These are phyloP conservation scores for Bicyclus anynana DNA, from an alignment of 1,140 invertebrate species.

Conservation along the genomic window DNA sequence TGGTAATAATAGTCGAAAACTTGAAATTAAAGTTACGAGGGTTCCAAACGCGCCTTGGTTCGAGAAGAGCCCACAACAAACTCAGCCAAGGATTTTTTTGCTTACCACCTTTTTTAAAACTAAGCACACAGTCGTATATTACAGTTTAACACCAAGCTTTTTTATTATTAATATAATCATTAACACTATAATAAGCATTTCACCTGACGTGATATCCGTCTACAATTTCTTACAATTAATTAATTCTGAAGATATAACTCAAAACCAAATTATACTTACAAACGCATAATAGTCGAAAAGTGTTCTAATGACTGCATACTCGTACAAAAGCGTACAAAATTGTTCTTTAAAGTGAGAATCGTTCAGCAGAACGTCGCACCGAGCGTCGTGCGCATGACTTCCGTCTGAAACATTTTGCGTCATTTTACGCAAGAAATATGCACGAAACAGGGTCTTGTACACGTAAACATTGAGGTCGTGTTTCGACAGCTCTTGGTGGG, in stretches of 20 bases:
- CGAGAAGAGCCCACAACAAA: too few relatives aligned
- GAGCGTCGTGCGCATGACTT: background rate
- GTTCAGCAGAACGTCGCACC: background rate
- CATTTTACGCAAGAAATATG: background rate
- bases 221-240: too few relatives aligned
- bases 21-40: background rate
- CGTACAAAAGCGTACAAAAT: slow-evolving; percentile 30
- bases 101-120: too few relatives aligned
- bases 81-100: too few relatives aligned
- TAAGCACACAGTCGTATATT: too few relatives aligned
- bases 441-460: background rate
- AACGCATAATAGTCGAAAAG: slow-evolving; percentile 44
- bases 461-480: background rate
- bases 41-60: too few relatives aligned
- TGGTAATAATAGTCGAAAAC: too few relatives aligned
- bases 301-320: slow-evolving; percentile 33
- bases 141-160: too few relatives aligned
- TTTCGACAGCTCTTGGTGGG: background rate
- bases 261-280: slow-evolving; percentile 42
- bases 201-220: too few relatives aligned
- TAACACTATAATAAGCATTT: too few relatives aligned
- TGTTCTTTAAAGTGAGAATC: background rate
- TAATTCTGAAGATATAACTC: too few relatives aligned
- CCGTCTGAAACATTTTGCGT: background rate
- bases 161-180: too few relatives aligned